Evolutionary conservation across 2,888 invertebrate genomes (phyloP), one percentile per base, ranked within the genome.

Genomic region (Chrysina gloriosa): DNA sequence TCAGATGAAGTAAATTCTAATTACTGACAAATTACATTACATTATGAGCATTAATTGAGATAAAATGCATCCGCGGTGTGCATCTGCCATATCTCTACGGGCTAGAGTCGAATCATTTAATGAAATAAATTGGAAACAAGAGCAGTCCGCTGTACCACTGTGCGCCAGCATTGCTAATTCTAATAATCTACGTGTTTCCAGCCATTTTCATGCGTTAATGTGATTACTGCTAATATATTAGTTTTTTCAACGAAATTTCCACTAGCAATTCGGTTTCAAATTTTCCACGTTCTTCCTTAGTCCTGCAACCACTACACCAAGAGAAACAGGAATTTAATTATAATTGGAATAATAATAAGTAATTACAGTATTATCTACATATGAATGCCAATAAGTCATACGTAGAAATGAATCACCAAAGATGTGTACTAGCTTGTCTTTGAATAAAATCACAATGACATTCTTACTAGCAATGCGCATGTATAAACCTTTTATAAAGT

Each of bases 111-210:
- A 39, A 56, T 11, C 25, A 56, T 56, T 56, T 56, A 56, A 56
- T 56, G 56, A 56, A 56, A 56, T 56, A 56, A 56, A 56, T 39
- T 56, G 39, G 36, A 36, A 56, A 56, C 54, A 56, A n/a, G 23
- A 11, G 7, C 56, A 11, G 21, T 7, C 27, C 14, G 2, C 27
- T 11, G 25, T 48, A 14, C 25, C 25, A 5, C 58, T 39, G 39
- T 39, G 25, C 14, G 9, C 34, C 34, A 54, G 25, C 11, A 25
- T 11, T 39, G 23, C 11, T 56, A 56, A 36, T 39, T 9, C 21
- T 25, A 14, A 11, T 58, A 58, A n/a, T 58, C 14, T 39, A 27
- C 11, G 19, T 58, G 58, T 58, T 11, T 25, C 14, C 14, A n/a
- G 9, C n/a, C 14, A 11, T 5, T n/a, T 11, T 58, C 14, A 52